phyloP scores from a whole-genome alignment of 1,140 invertebrate genomes.

The Holotrichia oblita region DNA sequence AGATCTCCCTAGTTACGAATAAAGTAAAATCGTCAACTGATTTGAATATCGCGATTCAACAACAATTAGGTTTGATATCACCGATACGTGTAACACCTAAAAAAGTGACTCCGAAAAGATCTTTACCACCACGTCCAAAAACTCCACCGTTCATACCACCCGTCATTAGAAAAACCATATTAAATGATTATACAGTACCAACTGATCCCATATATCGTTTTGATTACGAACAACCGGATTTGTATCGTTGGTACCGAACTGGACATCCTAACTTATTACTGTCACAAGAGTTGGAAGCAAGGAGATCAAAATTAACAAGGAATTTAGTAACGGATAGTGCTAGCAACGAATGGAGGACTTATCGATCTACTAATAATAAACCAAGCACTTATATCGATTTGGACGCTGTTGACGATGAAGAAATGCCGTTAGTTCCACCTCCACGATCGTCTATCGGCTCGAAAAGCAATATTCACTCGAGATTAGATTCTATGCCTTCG shows the following conservation, averaged over 20 bases:
- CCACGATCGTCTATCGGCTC: slow-evolving; percentile 47
- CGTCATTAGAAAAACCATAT: too few species aligned
- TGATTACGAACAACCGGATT: slow-evolving; percentile 29
- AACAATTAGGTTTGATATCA: slow-evolving; percentile 56
- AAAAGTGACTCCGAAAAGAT: slow-evolving; percentile 43
- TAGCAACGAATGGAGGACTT: slow-evolving; percentile 43
- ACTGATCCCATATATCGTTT: background rate
- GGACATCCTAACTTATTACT: slow-evolving; percentile 16
- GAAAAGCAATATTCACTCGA: slow-evolving; percentile 61
- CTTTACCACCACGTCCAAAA: background rate
- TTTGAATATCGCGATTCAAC: slow-evolving; percentile 57
- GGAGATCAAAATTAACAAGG: background rate
- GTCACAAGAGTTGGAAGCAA: background rate
- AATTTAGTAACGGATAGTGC: slow-evolving; percentile 38
- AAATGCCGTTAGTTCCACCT: slow-evolving; percentile 52
- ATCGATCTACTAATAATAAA: slow-evolving; percentile 36
- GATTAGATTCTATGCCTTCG: slow-evolving; percentile 62
- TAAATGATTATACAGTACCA: slow-evolving; percentile 50
- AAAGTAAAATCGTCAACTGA: slow-evolving; percentile 58
- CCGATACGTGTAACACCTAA: slow-evolving; percentile 39
- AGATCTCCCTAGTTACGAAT: slow-evolving; percentile 64
- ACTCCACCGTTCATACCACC: slow-evolving; percentile 28
- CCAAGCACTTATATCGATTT: slow-evolving; percentile 53
- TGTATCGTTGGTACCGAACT: slow-evolving; percentile 36
- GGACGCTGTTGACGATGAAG: slow-evolving; percentile 60